These are phyloP conservation scores for Anabacerthia variegaticeps DNA, from an alignment of 2,797 vertebrate species.

Conservation along the genomic window DNA sequence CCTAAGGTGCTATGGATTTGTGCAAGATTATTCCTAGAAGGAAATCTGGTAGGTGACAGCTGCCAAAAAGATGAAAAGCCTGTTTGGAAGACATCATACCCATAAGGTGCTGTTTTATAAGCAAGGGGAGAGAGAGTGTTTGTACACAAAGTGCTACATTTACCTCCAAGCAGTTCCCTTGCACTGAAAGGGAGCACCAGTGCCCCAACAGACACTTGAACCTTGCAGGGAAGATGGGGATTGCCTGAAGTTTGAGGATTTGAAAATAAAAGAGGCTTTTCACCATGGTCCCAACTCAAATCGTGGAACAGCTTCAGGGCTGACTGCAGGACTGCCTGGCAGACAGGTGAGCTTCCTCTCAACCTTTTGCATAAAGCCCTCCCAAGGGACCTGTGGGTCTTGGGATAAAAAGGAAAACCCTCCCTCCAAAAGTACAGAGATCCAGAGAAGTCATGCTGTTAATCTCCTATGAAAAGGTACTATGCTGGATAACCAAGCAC, in stretches of 20 bases:
- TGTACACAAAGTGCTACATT: not conserved
- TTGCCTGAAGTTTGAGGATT: not conserved
- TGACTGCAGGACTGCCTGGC: not conserved
- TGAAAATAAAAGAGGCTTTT: not conserved
- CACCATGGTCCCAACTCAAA: not conserved
- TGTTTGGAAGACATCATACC: not conserved
- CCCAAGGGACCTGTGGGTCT: not conserved
- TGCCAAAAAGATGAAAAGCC: constrained; percentile 41
- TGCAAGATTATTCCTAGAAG: constrained; percentile 27
- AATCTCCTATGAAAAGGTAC: not conserved
- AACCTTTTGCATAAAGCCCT: not conserved
- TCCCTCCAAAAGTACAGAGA: not conserved
- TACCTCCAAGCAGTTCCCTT: not conserved
- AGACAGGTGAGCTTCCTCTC: not conserved
- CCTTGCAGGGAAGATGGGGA: not conserved
- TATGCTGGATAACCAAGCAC: not conserved
- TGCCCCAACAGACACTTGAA: not conserved
- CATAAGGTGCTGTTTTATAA: not conserved
- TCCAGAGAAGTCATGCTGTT: not conserved
- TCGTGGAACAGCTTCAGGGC: not conserved
- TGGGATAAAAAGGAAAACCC: not conserved
- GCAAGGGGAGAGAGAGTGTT: not conserved
- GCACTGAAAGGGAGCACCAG: not conserved
- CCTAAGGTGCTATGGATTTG: not conserved
- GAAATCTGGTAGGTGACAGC: not conserved